These are phyloP conservation scores for Venustoraphidia nigricollis DNA, from an alignment of 2,888 invertebrate genomes.

Conservation along the genomic window DNA sequence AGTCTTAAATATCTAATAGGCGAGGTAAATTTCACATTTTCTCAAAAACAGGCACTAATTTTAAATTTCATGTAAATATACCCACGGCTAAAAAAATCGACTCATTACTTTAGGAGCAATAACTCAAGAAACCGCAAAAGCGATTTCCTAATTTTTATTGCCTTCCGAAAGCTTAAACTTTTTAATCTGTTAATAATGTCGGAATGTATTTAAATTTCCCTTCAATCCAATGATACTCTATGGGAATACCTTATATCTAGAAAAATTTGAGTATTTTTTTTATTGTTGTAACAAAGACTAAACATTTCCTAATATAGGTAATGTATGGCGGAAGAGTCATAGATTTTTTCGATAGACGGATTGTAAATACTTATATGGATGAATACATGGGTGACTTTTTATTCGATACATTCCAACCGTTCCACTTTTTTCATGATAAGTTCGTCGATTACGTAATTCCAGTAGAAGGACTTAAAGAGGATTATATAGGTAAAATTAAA, in stretches of 20 bases:
- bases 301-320: conserved; percentile 34
- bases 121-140: no score
- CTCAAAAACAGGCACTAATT: neutral
- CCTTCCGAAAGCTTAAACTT: no score
- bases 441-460: conserved; percentile 69
- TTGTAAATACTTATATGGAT: conserved; percentile 78
- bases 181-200: no score
- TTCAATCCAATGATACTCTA: no score
- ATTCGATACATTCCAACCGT: conserved; percentile 81
- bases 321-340: conserved; percentile 93
- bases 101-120: no score
- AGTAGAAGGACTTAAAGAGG: conserved; percentile 43
- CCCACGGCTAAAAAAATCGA: no score
- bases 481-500: conserved; percentile 46
- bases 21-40: conserved; percentile 40
- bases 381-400: conserved; percentile 92
- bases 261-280: no score
- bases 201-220: no score
- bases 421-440: conserved; percentile 70
- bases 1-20: conserved; percentile 85
- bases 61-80: no score
- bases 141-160: no score
- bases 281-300: no score
- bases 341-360: conserved; percentile 78
- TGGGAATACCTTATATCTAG: no score